Base-by-base conservation (phyloP, 2,797 vertebrate genomes). In the Sciurus carolinensis region DNA sequence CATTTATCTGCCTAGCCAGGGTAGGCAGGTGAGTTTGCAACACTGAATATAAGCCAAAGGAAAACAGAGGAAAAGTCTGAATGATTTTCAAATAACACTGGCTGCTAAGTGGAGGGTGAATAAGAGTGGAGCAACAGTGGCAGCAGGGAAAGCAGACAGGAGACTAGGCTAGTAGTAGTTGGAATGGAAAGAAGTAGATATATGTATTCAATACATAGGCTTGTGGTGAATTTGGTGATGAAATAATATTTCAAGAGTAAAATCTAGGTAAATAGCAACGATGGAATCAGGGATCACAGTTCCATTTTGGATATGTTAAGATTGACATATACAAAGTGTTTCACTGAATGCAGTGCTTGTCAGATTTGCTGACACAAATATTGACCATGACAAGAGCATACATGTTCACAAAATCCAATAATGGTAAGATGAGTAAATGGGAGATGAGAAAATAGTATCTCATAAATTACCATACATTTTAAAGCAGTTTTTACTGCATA, bases 211-310 rank as follows among this genome's bases (percentile, higher is more conserved):
- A 30, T 30, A n/a, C 4, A 44, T 11, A 87, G 66, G 62, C 62
- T 44, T 83, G 20, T n/a, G 33, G 50, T 82, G 17, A 69, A 77
- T 30, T 69, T 62, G 26, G 15, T 83, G 33, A 79, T 33, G 20
- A 13, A 83, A 50, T 77, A 88, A 76, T 20, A 95, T 54, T 62
- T 92, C 50, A 83, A 28, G 59, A 88, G 20, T 77, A 62, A 62
- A 75, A 4, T 28, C 33, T 76, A 14, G 28, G 20, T 18, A 87
- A 62, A 82, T 62, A 87, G 79, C 42, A 76, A 22, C 17, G 42
- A 28, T 89, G 42, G 50, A 17, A 36, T 18, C 76, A 87, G 39
- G 24, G 7, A 7, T 20, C 20, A 15, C n/a, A 75, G 52, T 67
- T 73, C 20, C 17, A 92, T 83, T 76, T 62, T 59, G 52, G 39